Evolutionary conservation across 2,113 vertebrate species (phyloP).

Genomic region (Tychaedon coryphoeus): DNA sequence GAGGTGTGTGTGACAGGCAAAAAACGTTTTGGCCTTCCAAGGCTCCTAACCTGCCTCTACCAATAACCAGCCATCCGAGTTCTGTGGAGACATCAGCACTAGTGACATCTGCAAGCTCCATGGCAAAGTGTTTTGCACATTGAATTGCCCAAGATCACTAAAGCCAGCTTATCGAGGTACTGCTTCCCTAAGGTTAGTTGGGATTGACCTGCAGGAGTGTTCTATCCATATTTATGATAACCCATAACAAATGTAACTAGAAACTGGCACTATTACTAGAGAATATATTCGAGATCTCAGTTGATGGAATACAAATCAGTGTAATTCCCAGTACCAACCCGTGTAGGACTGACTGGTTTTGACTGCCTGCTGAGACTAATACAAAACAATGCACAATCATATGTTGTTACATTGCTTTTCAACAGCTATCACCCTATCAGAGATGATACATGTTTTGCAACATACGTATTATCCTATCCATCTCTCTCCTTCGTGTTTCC

Average conservation of each 20-base stretch:
- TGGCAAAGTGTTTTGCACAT: not conserved
- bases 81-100: not conserved
- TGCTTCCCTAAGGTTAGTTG: not conserved
- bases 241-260: not conserved
- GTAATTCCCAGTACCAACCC: not conserved
- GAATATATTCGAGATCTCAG: not conserved
- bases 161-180: fast-evolving
- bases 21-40: not conserved
- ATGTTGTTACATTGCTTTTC: not conserved
- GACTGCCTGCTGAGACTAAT: not conserved
- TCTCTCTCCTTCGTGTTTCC: not conserved
- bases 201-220: not conserved
- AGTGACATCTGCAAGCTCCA: not conserved
- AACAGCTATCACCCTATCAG: not conserved
- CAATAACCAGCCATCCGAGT: no score
- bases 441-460: not conserved
- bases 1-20: not conserved
- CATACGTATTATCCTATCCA: not conserved
- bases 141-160: not conserved
- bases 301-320: not conserved
- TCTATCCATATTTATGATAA: not conserved
- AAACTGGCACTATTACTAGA: not conserved
- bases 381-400: not conserved
- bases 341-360: not conserved
- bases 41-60: not conserved